Percentiles rank a stretch among this genome's conserved stretches.
phyloP scores from a whole-genome alignment of 2,888 invertebrate species.

The Digitonthophagus gazella region DNA sequence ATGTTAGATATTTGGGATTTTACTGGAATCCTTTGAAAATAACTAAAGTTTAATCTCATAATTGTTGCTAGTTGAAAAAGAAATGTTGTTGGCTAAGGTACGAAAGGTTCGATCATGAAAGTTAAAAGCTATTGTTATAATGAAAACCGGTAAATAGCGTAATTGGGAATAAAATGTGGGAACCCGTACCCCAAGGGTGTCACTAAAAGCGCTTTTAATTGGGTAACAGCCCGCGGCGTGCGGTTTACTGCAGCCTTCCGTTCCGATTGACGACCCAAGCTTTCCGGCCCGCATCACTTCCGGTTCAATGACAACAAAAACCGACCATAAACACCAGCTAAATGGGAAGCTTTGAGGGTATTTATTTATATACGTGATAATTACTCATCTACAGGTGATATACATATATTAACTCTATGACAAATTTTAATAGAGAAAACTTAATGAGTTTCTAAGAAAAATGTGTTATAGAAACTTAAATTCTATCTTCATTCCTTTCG shows the following conservation, averaged over 20 bases:
- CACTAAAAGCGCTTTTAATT: slow-evolving; percentile 6
- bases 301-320: not conserved
- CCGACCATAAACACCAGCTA: not conserved
- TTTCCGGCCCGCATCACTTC: not conserved
- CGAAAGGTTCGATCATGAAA: not conserved
- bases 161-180: slow-evolving; percentile 15
- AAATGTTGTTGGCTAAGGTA: not conserved
- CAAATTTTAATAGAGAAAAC: no score
- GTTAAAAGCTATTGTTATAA: slow-evolving; percentile 10
- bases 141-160: slow-evolving; percentile 16
- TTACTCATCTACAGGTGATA: not conserved
- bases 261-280: not conserved
- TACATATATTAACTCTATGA: not conserved
- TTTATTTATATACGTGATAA: not conserved
- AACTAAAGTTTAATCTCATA: no score
- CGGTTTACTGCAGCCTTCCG: not conserved
- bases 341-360: not conserved
- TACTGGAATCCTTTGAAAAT: no score
- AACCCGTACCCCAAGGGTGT: not conserved
- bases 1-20: no score
- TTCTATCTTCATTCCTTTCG: no score
- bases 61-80: no score
- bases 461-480: no score
- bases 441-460: no score
- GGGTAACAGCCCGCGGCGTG: not conserved